Base-by-base conservation (phyloP, 2,888 invertebrate species). In the Tipula confusa region DNA sequence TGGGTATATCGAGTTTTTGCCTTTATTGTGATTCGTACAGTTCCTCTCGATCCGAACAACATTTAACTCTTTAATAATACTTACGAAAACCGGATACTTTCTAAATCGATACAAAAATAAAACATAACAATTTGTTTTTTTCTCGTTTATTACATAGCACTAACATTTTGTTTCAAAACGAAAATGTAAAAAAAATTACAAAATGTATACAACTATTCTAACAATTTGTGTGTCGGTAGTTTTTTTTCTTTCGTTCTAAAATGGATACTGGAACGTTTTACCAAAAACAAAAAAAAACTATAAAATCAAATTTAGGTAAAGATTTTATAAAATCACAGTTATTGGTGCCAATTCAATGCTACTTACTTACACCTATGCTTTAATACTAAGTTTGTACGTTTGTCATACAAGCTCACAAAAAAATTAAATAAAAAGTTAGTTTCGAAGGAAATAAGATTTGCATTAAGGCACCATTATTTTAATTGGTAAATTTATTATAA, bases 251-350 rank as follows among this genome's bases (percentile, higher is more conserved):
- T 9, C n/a, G n/a, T n/a, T n/a, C n/a, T n/a, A n/a, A 64, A 24
- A 24, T 64, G 64, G 64, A 64, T 64, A 18, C 18, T 64, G 64
- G 64, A 64, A 64, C 64, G 64, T 64, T 64, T 64, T 64, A 64
- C 64, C 64, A 64, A 64, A 24, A 64, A 15, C n/a, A 64, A 64
- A 64, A 6, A 24, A 64, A 64, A 18, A 64, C 24, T 64, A 43
- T 43, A 64, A 24, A 64, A 64, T 64, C 24, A 64, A 64, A 64
- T 64, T 64, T 64, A 64, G 64, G 24, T 24, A 43, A 15, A 64
- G 64, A 64, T 64, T 64, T 64, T 64, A 64, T 64, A 64, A 64
- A 64, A 64, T 64, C 64, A 64, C 64, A 64, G 64, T 64, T 64
- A 64, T 24, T 64, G 64, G 24, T 24, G 64, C 64, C 64, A 9